Conservation (phyloP, 2,797 vertebrate genomes). For the Geotrypetes seraphini region DNA sequence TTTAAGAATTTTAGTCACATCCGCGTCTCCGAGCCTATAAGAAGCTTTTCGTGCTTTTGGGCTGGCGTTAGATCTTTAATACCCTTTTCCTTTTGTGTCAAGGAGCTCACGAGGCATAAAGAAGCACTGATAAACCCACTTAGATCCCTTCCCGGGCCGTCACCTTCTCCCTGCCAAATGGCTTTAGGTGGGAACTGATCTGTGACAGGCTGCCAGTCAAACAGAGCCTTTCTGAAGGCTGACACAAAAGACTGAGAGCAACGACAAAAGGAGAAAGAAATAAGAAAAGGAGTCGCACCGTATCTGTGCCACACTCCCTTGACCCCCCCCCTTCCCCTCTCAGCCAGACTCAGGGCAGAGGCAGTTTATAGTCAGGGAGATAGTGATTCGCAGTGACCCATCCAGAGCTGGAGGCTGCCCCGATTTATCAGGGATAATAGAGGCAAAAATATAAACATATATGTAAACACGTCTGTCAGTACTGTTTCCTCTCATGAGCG, state of each 20-base stretch:
- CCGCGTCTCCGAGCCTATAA: slow-evolving; percentile 93
- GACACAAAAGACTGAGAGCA: slow-evolving; percentile 93
- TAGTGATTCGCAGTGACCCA: slow-evolving; percentile 59
- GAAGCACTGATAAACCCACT: slow-evolving; percentile 99
- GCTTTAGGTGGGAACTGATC: slow-evolving; percentile 99
- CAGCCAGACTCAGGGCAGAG: slow-evolving; percentile 57
- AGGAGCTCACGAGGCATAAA: slow-evolving; percentile 95
- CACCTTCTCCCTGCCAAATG: slow-evolving; percentile 93
- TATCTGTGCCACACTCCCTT: slow-evolving; percentile 45
- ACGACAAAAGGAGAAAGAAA: slow-evolving; percentile 64
- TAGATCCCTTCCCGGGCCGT: slow-evolving; percentile 99
- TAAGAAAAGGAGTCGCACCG: slow-evolving; percentile 67
- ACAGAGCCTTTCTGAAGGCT: slow-evolving; percentile 96
- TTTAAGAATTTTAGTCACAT: slow-evolving; percentile 98
- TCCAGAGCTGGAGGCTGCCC: slow-evolving; percentile 51
- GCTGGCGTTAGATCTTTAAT: slow-evolving; percentile 99
- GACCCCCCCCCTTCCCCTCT: slow-evolving; percentile 19
- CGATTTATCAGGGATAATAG: slow-evolving; percentile 45
- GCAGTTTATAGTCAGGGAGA: slow-evolving; percentile 46
- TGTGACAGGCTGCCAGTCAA: slow-evolving; percentile 99
- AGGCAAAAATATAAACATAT: slow-evolving; percentile 41
- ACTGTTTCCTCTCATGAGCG: slow-evolving; percentile 57
- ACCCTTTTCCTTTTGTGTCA: slow-evolving; percentile 99
- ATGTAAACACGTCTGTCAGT: slow-evolving; percentile 62
- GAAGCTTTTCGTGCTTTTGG: slow-evolving; percentile 99